Conservation (phyloP, 2,113 vertebrate genomes). For the Jaculus jaculus region DNA sequence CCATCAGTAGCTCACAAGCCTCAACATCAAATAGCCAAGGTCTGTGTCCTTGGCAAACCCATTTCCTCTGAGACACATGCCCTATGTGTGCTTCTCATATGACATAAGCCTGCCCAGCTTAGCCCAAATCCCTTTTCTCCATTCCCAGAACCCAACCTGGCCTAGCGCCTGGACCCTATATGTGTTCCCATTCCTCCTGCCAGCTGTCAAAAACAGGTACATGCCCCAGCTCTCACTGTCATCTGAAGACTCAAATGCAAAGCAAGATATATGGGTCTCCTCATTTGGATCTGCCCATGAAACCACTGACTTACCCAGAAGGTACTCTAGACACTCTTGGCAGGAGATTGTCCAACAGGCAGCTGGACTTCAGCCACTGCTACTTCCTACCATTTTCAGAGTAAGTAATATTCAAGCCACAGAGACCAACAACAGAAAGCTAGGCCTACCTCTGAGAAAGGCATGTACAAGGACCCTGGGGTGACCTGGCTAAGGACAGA, state of each 20-base stretch:
- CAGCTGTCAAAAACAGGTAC: not conserved
- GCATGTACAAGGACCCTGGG: not conserved
- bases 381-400: not conserved
- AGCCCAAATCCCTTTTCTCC: not conserved
- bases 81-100: not conserved
- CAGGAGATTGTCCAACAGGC: not conserved
- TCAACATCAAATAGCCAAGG: not conserved
- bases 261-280: not conserved
- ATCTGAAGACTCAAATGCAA: not conserved
- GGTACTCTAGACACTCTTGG: not conserved
- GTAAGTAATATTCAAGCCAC: not conserved
- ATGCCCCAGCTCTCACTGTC: not conserved
- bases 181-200: not conserved
- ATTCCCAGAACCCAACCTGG: not conserved
- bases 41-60: not conserved
- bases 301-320: not conserved
- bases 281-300: not conserved
- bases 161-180: not conserved
- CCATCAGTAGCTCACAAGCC: not conserved
- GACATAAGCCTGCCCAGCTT: not conserved
- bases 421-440: not conserved
- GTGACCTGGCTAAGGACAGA: not conserved
- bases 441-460: not conserved
- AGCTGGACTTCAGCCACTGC: not conserved
- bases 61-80: not conserved